Conservation (phyloP, 2,113 vertebrate genomes). For the Triplophysa siluroides region DNA sequence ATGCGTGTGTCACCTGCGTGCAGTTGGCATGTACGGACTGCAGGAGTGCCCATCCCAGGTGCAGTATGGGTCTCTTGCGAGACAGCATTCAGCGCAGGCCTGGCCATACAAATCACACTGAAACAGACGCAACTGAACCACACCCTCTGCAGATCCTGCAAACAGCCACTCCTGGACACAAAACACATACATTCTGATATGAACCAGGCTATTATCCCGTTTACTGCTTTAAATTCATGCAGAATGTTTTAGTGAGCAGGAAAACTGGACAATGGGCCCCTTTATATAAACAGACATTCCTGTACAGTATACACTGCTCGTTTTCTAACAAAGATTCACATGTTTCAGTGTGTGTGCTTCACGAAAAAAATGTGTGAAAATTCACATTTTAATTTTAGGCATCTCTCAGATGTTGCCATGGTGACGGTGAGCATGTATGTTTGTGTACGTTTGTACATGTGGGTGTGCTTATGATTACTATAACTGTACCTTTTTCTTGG, state of each 20-base stretch:
- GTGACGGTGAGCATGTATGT: slow-evolving; percentile 41
- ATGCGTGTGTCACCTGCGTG: slow-evolving; percentile 66
- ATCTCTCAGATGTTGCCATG: slow-evolving; percentile 52
- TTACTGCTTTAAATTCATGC: neutral
- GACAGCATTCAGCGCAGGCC: slow-evolving; percentile 80
- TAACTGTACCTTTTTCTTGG: slow-evolving; percentile 78
- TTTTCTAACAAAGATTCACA: neutral
- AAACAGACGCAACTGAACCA: slow-evolving; percentile 77
- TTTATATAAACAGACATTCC: neutral
- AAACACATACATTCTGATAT: slow-evolving; percentile 29
- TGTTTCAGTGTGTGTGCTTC: neutral
- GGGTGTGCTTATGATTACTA: slow-evolving; percentile 31
- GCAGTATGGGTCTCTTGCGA: slow-evolving; percentile 80
- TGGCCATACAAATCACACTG: slow-evolving; percentile 81
- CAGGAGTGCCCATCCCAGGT: slow-evolving; percentile 81
- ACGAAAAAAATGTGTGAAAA: slow-evolving; percentile 41
- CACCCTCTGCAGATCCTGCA: slow-evolving; percentile 76
- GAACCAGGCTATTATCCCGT: neutral
- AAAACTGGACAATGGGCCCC: neutral
- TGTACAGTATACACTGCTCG: neutral
- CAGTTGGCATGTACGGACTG: slow-evolving; percentile 76
- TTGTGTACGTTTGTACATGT: slow-evolving; percentile 41
- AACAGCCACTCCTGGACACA: slow-evolving; percentile 75
- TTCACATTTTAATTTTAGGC: slow-evolving; percentile 43
- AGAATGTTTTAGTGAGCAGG: neutral